These are phyloP conservation scores for Trochalopteron elliotii DNA, from an alignment of 2,113 vertebrate genomes.

Conservation along the genomic window DNA sequence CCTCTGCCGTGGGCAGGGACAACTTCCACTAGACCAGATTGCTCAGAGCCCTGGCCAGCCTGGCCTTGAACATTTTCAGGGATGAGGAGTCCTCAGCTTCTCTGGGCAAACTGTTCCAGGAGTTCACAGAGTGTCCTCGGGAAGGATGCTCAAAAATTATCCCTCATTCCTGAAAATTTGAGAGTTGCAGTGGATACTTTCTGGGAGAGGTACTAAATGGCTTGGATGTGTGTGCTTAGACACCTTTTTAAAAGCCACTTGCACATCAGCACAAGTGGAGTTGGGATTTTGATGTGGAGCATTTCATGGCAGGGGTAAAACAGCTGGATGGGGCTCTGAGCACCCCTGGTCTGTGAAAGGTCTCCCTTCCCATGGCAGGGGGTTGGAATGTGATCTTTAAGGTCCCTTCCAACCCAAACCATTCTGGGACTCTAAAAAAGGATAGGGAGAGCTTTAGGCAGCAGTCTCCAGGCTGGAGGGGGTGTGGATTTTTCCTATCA, in stretches of 20 bases:
- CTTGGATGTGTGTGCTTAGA: not conserved
- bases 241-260: not conserved
- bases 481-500: not conserved
- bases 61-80: not conserved
- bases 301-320: not conserved
- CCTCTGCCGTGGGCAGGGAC: not conserved
- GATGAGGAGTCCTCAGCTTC: not conserved
- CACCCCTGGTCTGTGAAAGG: not conserved
- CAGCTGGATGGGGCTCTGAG: not conserved
- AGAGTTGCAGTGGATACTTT: fast-evolving
- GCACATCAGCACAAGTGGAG: not conserved
- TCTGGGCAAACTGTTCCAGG: not conserved
- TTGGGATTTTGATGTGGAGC: not conserved
- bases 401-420: not conserved
- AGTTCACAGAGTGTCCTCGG: not conserved
- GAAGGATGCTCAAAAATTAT: not conserved
- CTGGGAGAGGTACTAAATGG: not conserved
- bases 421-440: not conserved
- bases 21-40: not conserved
- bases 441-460: not conserved
- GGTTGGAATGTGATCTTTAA: not conserved
- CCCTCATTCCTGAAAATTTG: not conserved
- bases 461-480: not conserved
- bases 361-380: not conserved
- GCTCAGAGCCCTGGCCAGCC: not conserved